Percentiles rank a stretch among this genome's conserved stretches.
phyloP scores from a whole-genome alignment of 2,888 invertebrate species.

The Mesochorus sp. region DNA sequence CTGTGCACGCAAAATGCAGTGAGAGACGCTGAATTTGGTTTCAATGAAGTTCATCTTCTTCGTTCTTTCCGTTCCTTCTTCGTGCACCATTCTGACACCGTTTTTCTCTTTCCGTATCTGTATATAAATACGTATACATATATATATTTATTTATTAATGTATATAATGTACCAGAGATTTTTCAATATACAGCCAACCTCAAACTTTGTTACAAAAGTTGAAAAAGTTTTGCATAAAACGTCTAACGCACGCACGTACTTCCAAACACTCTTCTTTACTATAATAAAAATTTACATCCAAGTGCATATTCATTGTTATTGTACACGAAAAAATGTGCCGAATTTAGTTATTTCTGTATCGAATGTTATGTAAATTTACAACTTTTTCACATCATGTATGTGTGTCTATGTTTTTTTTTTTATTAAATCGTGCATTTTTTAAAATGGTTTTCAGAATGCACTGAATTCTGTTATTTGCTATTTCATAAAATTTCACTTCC shows the following conservation, averaged over 20 bases:
- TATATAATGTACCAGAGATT: not conserved
- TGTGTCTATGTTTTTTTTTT: too few species aligned
- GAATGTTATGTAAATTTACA: too few species aligned
- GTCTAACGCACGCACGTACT: not conserved
- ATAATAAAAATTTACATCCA: not conserved
- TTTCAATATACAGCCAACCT: not conserved
- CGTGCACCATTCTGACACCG: conserved; percentile 32
- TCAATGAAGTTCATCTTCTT: conserved; percentile 22
- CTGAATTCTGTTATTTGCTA: too few species aligned
- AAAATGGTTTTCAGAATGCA: too few species aligned
- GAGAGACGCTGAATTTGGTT: conserved; percentile 16
- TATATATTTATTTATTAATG: not conserved
- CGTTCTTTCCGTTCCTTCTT: not conserved
- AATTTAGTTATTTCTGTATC: too few species aligned
- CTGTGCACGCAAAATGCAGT: not conserved
- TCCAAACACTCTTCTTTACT: not conserved
- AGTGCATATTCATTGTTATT: not conserved
- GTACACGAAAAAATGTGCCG: too few species aligned
- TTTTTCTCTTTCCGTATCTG: conserved; percentile 35
- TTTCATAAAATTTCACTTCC: too few species aligned
- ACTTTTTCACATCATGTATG: too few species aligned
- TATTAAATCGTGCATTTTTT: too few species aligned
- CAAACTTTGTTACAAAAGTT: conserved; percentile 20
- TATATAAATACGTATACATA: not conserved
- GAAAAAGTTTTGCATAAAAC: conserved; percentile 51